Conservation (phyloP, 2,113 vertebrate species). For the Salminus brasiliensis region DNA sequence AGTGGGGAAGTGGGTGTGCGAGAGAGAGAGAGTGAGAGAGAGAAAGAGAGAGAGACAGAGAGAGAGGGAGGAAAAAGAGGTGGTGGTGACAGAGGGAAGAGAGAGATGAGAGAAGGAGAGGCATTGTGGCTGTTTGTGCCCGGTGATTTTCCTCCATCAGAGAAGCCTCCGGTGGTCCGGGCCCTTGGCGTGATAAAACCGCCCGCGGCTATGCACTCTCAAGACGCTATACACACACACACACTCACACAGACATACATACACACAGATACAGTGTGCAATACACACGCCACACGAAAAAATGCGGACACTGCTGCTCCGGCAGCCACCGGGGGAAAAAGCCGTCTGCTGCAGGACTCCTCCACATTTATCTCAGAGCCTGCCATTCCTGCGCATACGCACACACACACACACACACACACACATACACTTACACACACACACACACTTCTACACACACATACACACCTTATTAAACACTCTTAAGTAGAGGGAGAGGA, state of each 20-base stretch:
- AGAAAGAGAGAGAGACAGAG: constrained; percentile 36
- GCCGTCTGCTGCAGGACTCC: constrained; percentile 70
- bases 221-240: constrained; percentile 5
- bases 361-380: constrained; percentile 77
- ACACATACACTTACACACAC: constrained; percentile 56
- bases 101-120: constrained; percentile 65
- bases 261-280: too few species aligned
- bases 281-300: too few species aligned
- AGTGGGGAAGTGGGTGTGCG: constrained; percentile 70
- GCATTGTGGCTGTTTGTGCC: constrained; percentile 81
- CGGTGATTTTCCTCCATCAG: constrained; percentile 81
- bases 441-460: constrained; percentile 50
- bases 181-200: constrained; percentile 76
- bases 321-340: constrained; percentile 66
- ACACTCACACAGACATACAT: neutral
- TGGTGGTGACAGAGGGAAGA: constrained; percentile 62
- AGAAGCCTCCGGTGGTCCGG: constrained; percentile 80
- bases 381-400: constrained; percentile 52
- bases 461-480: constrained; percentile 78
- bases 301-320: constrained; percentile 49
- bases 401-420: constrained; percentile 51
- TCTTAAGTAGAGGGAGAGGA: constrained; percentile 77
- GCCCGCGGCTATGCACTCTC: constrained; percentile 36
- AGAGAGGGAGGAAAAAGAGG: constrained; percentile 62
- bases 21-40: constrained; percentile 28